A percentile compares a stretch with the other conserved stretches of the same genome.
phyloP scores from a whole-genome alignment of 92 coral and sea anemone genomes.

The Montipora capitata region DNA sequence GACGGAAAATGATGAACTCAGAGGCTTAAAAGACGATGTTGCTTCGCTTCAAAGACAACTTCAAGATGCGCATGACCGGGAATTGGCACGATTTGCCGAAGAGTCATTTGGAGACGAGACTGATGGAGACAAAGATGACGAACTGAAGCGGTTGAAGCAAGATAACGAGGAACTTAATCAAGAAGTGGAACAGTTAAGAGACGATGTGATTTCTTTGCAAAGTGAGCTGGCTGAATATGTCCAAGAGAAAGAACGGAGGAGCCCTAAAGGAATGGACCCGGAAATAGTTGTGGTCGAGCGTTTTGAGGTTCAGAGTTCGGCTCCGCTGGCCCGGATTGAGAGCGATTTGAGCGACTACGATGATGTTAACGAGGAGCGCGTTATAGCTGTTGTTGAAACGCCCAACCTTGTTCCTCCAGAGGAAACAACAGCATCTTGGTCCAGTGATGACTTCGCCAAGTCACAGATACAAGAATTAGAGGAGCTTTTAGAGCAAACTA shows the following conservation, averaged over 20 bases:
- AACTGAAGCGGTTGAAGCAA: neutral
- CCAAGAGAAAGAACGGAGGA: slow-evolving; percentile 17
- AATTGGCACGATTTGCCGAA: slow-evolving; percentile 11
- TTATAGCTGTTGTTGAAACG: slow-evolving; percentile 33
- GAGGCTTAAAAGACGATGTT: slow-evolving; percentile 70
- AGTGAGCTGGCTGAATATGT: slow-evolving; percentile 53
- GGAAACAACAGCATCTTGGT: slow-evolving; percentile 38
- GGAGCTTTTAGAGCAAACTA: slow-evolving; percentile 32
- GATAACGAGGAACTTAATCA: slow-evolving; percentile 33
- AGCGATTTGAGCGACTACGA: slow-evolving; percentile 45
- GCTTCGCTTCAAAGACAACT: slow-evolving; percentile 30
- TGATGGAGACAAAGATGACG: slow-evolving; percentile 18
- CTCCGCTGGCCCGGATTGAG: slow-evolving; percentile 37
- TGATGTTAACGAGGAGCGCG: slow-evolving; percentile 18
- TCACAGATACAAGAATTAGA: slow-evolving; percentile 45
- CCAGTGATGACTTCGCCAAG: slow-evolving; percentile 32
- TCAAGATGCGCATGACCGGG: slow-evolving; percentile 28
- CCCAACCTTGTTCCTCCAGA: neutral
- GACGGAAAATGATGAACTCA: slow-evolving; percentile 67
- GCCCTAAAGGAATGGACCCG: neutral
- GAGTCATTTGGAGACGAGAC: neutral
- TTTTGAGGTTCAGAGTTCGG: slow-evolving; percentile 17
- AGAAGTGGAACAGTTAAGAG: slow-evolving; percentile 76
- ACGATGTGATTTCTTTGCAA: slow-evolving; percentile 76
- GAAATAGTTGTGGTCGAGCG: slow-evolving; percentile 4